A percentile compares a stretch with the other conserved stretches of the same genome.
These are phyloP conservation scores for Nymphalis io DNA, from an alignment of 1,140 invertebrate genomes.

Conservation along the genomic window DNA sequence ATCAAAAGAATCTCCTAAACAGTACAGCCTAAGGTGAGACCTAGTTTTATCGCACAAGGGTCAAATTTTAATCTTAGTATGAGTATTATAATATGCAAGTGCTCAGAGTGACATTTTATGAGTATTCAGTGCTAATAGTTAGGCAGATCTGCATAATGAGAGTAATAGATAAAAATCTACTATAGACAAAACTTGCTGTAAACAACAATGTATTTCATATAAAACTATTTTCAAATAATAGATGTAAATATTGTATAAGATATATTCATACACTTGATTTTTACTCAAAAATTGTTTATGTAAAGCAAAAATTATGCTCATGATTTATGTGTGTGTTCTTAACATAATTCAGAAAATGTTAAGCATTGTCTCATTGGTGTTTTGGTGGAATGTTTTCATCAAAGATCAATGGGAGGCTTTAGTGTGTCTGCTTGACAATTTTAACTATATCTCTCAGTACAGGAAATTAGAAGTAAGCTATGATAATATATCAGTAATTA, in stretches of 20 bases:
- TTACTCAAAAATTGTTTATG: conserved; percentile 15
- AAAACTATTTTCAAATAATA: conserved; percentile 24
- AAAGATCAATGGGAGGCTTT: conserved; percentile 29
- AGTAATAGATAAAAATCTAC: conserved; percentile 12
- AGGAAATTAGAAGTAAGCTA: conserved; percentile 75
- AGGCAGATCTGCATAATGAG: not conserved
- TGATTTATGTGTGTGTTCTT: conserved; percentile 27
- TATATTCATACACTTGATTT: conserved; percentile 17
- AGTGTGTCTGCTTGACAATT: conserved; percentile 52
- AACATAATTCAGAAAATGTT: conserved; percentile 14
- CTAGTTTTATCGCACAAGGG: conserved; percentile 29
- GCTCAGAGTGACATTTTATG: conserved; percentile 3
- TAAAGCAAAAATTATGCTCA: conserved; percentile 16
- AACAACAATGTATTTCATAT: conserved; percentile 26
- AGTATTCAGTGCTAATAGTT: conserved; percentile 12
- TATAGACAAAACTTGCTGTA: conserved; percentile 25
- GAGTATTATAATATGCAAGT: conserved; percentile 12
- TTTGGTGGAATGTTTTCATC: conserved; percentile 10
- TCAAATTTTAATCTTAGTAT: conserved; percentile 18
- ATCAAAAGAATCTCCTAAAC: conserved; percentile 50
- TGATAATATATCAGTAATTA: conserved; percentile 68
- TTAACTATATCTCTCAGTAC: conserved; percentile 79
- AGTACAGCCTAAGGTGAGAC: conserved; percentile 22
- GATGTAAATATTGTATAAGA: conserved; percentile 37
- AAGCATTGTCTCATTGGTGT: conserved; percentile 23